phyloP scores from a whole-genome alignment of 2,888 invertebrate genomes.

The Amphipoea lucens region DNA sequence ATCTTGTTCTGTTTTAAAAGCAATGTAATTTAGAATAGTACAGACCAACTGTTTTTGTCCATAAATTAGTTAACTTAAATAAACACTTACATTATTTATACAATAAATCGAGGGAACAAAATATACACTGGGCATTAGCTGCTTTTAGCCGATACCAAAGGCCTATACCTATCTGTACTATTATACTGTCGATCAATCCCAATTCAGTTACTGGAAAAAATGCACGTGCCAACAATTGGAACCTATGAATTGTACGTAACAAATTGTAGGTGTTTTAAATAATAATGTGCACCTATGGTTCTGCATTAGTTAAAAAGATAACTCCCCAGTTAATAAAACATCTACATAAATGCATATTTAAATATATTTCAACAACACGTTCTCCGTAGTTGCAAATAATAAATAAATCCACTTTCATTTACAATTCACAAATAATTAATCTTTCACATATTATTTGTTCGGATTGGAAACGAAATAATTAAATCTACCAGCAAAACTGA shows the following conservation, averaged over 20 bases:
- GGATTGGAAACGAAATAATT: conserved; percentile 31
- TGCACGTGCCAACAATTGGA: background rate
- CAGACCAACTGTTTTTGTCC: conserved; percentile 15
- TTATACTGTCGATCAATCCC: background rate
- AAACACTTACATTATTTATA: conserved; percentile 26
- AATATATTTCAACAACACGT: conserved; percentile 19
- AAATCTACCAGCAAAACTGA: conserved; percentile 22
- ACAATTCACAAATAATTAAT: conserved; percentile 37
- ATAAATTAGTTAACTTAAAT: conserved; percentile 26
- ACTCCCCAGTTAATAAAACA: background rate
- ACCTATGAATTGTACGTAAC: background rate
- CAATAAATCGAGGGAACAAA: conserved; percentile 30
- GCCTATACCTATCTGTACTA: conserved; percentile 1
- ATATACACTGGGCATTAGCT: background rate
- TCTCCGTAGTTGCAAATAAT: conserved; percentile 14
- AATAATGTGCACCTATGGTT: background rate
- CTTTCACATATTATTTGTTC: conserved; percentile 23
- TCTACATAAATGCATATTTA: conserved; percentile 1
- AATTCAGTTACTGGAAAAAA: conserved; percentile 4
- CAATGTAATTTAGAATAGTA: background rate
- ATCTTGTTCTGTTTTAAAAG: conserved; percentile 9
- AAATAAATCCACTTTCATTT: conserved; percentile 29
- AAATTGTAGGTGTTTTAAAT: background rate
- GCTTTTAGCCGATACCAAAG: background rate
- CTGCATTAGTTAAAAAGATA: background rate